Base-by-base conservation (phyloP, 1,140 invertebrate genomes). In the Oryctes rhinoceros region DNA sequence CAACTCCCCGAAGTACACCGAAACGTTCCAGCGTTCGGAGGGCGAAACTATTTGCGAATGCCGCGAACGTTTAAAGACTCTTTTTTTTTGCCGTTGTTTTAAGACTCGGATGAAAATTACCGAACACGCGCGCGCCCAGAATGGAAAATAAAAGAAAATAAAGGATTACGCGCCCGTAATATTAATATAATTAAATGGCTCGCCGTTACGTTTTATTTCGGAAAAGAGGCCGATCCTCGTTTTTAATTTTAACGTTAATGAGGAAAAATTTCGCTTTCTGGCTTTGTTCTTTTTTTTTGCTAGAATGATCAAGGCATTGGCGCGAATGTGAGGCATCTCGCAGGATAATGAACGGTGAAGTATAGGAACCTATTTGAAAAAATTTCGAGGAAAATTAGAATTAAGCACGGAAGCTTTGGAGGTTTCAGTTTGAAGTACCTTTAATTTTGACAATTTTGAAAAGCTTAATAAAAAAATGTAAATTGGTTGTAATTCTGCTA, bases 221-320 rank as follows among this genome's bases (percentile, higher is more conserved):
- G 9, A 44, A 10, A 10, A 44, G 39, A n/a, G 53, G 13, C n/a
- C 18, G 15, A 59, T 59, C 18, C 18, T 59, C n/a, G 53, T 59
- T 59, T 59, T 59, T 59, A 59, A 59, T 59, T 59, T 59, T 59
- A 59, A 59, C 53, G 53, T 59, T 59, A 59, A 59, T 59, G 53
- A 59, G 53, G 53, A 59, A 59, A 18, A 59, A 15, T 59, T 18
- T 59, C 20, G 3, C 18, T 18, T 59, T 15, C 53, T 13, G 15
- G 39, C 5, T 10, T 44, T 5, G 39, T 44, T 44, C 9, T 44
- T 44, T 44, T 44, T n/a, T 44, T 44, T 44, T 5, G 39, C 5
- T 44, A 10, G 39, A 44, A 3, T 44, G 9, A 5, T 44, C 5
- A 44, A 5, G 39, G 39, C 9, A 44, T 44, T 44, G 0, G 5